Percentiles rank a stretch among this genome's conserved stretches.
phyloP scores from a whole-genome alignment of 2,888 invertebrate genomes.

The Himalopsyche japonica region DNA sequence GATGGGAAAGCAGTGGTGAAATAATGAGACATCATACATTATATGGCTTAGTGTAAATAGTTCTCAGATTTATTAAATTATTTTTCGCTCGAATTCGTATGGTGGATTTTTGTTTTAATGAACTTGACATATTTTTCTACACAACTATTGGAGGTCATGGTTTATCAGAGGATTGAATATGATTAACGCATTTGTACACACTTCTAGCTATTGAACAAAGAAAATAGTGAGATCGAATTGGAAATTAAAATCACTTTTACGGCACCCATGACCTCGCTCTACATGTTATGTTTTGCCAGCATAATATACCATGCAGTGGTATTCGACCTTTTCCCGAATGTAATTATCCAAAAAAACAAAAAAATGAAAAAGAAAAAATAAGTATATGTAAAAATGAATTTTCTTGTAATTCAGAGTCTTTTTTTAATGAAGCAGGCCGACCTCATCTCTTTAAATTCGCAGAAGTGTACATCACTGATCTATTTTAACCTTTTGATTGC shows the following conservation, averaged over 20 bases:
- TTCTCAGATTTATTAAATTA: not conserved
- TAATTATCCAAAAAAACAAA: too few relatives aligned
- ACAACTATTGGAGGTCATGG: not conserved
- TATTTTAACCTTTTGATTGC: too few relatives aligned
- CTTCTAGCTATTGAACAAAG: not conserved
- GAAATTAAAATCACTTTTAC: not conserved
- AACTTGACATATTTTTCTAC: not conserved
- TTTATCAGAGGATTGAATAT: not conserved
- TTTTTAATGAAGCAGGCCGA: too few relatives aligned
- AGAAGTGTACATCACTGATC: too few relatives aligned
- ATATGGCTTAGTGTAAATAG: not conserved
- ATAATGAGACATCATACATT: too few relatives aligned
- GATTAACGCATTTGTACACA: not conserved
- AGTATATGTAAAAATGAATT: too few relatives aligned
- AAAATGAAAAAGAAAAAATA: too few relatives aligned
- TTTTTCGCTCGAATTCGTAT: not conserved
- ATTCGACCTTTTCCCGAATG: not conserved
- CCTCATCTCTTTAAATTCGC: too few relatives aligned
- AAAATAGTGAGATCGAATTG: not conserved
- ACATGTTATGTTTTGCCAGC: not conserved
- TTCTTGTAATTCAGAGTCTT: too few relatives aligned
- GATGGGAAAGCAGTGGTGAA: too few relatives aligned
- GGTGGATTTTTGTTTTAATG: not conserved
- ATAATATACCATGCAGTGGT: not conserved
- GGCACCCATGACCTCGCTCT: conserved; percentile 3